A percentile compares a stretch with the other conserved stretches of the same genome.
These are phyloP conservation scores for Ophion costatus DNA, from an alignment of 2,888 invertebrate species.

Conservation along the genomic window DNA sequence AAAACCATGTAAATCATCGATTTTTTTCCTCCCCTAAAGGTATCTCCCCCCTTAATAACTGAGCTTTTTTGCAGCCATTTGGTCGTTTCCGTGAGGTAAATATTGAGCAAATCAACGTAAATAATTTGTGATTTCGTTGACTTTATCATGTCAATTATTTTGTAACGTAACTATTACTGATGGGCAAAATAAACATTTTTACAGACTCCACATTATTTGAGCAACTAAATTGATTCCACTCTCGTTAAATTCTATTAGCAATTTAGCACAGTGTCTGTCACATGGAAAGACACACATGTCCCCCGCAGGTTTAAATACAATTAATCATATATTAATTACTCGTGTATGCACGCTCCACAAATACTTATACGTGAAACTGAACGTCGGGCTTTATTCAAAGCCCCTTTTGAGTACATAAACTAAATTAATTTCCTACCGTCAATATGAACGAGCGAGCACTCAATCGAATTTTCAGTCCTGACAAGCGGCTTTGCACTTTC, in stretches of 20 bases:
- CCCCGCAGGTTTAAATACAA: slow-evolving; percentile 1
- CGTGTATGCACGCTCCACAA: not conserved
- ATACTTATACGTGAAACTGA: not conserved
- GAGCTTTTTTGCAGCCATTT: no score
- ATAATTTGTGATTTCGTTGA: not conserved
- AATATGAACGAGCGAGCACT: not conserved
- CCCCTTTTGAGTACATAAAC: not conserved
- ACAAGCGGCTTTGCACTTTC: no score
- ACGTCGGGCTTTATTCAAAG: not conserved
- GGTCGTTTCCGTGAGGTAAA: no score
- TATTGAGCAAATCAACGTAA: not conserved
- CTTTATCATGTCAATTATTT: not conserved
- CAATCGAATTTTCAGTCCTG: not conserved
- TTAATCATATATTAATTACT: not conserved
- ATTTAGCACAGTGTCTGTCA: not conserved
- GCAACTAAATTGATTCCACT: not conserved
- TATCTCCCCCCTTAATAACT: no score
- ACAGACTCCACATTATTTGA: not conserved
- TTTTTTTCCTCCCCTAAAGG: no score
- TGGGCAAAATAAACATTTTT: not conserved
- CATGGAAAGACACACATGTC: not conserved
- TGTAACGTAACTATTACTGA: not conserved
- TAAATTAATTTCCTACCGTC: slow-evolving; percentile 12
- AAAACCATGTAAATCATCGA: no score
- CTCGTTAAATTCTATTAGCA: not conserved